Conservation (phyloP, 2,888 invertebrate genomes). For the Apodemia mormo region DNA sequence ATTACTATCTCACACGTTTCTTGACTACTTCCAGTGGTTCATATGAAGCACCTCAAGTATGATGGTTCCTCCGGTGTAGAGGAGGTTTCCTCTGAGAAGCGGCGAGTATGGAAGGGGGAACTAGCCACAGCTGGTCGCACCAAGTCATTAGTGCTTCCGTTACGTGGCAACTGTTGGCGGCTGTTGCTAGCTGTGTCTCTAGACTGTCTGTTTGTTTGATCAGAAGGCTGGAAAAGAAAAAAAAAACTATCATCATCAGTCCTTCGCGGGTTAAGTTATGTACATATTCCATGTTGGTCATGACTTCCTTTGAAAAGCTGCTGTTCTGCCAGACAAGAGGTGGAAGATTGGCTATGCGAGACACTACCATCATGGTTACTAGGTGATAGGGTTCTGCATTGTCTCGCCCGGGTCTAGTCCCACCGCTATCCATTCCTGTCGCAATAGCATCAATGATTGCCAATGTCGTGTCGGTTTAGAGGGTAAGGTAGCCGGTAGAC, state of each 20-base stretch:
- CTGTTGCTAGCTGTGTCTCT: conserved; percentile 90
- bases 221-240: conserved; percentile 71
- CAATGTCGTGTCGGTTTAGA: too few relatives aligned
- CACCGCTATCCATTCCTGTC: too few relatives aligned
- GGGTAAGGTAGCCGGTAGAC: too few relatives aligned
- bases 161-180: conserved; percentile 92
- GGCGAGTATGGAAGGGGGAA: conserved; percentile 85
- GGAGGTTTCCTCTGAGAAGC: conserved; percentile 80
- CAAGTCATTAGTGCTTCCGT: conserved; percentile 91
- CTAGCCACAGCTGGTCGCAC: conserved; percentile 89
- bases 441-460: too few relatives aligned
- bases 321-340: too few relatives aligned
- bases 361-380: too few relatives aligned
- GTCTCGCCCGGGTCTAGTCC: too few relatives aligned
- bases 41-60: conserved; percentile 50
- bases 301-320: too few relatives aligned
- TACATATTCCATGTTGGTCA: too few relatives aligned
- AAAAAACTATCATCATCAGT: neutral
- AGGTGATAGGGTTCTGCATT: too few relatives aligned
- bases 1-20: neutral
- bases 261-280: too few relatives aligned
- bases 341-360: too few relatives aligned
- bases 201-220: conserved; percentile 84
- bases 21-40: conserved; percentile 1
- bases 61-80: conserved; percentile 57